phyloP scores from a whole-genome alignment of 2,113 vertebrate genomes.

The Arenaria interpres region DNA sequence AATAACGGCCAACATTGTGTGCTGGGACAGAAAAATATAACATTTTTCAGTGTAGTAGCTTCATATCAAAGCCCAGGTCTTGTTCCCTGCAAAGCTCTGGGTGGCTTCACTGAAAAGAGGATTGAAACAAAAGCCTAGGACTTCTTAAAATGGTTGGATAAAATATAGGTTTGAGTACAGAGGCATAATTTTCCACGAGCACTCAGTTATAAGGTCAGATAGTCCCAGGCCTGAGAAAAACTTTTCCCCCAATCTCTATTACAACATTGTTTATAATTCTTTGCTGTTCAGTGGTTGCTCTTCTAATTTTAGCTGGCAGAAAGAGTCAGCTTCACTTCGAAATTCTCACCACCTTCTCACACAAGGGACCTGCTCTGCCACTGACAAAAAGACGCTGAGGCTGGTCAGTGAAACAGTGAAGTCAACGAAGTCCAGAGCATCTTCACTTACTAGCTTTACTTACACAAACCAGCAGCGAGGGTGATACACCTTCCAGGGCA shows the following conservation, averaged over 20 bases:
- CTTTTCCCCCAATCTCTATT: neutral
- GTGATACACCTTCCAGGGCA: too few species aligned
- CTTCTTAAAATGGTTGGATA: neutral
- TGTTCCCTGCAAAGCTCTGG: neutral
- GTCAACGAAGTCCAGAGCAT: neutral
- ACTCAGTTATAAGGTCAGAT: neutral
- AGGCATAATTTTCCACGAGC: neutral
- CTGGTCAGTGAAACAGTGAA: neutral
- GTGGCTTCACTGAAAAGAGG: neutral
- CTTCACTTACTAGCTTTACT: neutral
- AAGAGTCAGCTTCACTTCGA: neutral
- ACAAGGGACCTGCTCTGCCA: neutral
- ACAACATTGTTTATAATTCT: neutral
- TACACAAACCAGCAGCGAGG: accelerated
- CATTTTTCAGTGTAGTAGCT: neutral
- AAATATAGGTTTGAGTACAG: neutral
- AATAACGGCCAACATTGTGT: neutral
- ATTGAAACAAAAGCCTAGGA: neutral
- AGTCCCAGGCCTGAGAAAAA: neutral
- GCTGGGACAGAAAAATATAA: neutral
- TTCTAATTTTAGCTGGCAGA: neutral
- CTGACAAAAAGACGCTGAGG: neutral
- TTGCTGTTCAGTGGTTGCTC: neutral
- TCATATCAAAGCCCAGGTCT: neutral
- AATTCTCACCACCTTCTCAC: neutral